Evolutionary conservation across 2,113 vertebrate species (phyloP).

Genomic region (Chaenogobius annularis): DNA sequence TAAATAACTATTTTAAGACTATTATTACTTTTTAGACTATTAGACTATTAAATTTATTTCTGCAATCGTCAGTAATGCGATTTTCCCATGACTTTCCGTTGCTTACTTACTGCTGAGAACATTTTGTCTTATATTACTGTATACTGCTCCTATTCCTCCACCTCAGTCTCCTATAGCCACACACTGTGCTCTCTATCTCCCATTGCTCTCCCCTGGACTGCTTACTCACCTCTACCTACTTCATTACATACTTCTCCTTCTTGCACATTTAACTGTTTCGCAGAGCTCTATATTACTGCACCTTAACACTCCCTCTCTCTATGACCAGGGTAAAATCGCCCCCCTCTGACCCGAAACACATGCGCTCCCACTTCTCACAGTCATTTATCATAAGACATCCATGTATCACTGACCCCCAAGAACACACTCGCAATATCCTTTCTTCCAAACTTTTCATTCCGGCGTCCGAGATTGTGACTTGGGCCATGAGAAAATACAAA

Average conservation of each 20-base stretch:
- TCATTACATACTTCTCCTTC: neutral
- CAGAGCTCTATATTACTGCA: neutral
- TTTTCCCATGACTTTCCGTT: too few species aligned
- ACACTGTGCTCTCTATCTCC: neutral
- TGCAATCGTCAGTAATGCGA: too few species aligned
- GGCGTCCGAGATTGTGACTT: neutral
- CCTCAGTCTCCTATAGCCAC: neutral
- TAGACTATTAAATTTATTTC: too few species aligned
- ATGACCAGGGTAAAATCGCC: neutral
- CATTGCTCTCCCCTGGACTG: neutral
- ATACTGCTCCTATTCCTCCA: neutral
- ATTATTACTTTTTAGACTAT: too few species aligned
- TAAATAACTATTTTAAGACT: neutral
- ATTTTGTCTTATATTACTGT: neutral
- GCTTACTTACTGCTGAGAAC: too few species aligned
- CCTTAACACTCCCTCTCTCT: too few species aligned
- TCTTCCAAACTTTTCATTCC: neutral
- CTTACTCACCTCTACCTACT: neutral
- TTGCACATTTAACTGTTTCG: neutral
- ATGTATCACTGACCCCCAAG: neutral
- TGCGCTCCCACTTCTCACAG: neutral
- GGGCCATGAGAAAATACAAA: neutral
- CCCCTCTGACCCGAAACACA: slow-evolving; percentile 4
- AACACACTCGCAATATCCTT: neutral
- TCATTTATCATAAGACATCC: slow-evolving; percentile 14